Evolutionary conservation across 2,113 vertebrate genomes (phyloP), one percentile per base, ranked within the genome.

Genomic region (Aplodontia rufa): DNA sequence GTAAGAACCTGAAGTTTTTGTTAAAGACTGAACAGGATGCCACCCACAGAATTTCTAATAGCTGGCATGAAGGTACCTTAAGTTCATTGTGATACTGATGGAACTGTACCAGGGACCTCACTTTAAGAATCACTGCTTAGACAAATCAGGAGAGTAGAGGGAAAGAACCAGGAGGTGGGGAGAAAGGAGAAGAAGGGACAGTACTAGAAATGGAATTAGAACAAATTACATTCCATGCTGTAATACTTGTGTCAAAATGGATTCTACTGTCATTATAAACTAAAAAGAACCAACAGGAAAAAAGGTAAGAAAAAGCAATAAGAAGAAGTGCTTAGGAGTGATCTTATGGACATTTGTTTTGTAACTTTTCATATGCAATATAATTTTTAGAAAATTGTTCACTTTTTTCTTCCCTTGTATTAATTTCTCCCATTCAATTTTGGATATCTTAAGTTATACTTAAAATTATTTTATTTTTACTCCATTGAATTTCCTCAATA

Each of bases 361-460:
- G 40, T 66, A 22, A 22, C 17, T 49, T 49, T 47, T 69, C 20
- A 93, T 30, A 72, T n/a, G 1, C 2, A 12, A 6, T 17, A n/a
- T 47, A 75, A 20, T 68, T 76, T 91, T 66, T 35, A 16, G 45
- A 91, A 94, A 22, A 20, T 8, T 62, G 26, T 60, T 93, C 82
- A 24, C 8, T 79, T 79, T 72, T 62, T 91, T 92, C 49, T 90
- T 2, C 79, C n/a, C 3, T 74, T 49, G 13, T 74, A 3, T 20
- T 95, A 78, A 58, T 81, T 13, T 66, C 14, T 66, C 17, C 32
- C 37, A 75, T 4, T 35, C 79, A 19, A 75, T 24, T 91, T 16
- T 42, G 26, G 4, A 8, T 60, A 49, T 84, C 22, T 37, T 24
- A 17, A 35, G 49, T 83, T 87, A 92, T 75, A 1, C 7, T 74